A percentile compares a stretch with the other conserved stretches of the same genome.
Conservation (phyloP, 2,797 vertebrate genomes). For the Diceros bicornis region DNA sequence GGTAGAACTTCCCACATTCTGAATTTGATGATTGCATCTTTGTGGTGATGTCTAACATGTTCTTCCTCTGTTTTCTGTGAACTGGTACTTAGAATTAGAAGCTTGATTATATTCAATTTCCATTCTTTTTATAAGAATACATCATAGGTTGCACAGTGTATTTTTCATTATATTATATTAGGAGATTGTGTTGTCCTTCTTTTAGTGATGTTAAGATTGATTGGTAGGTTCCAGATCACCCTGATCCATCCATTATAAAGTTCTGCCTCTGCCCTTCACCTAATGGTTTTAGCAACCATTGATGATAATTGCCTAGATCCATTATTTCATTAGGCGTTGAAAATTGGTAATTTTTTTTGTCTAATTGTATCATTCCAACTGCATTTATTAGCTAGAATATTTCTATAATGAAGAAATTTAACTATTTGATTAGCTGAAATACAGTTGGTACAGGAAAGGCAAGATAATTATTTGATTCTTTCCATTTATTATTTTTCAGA, state of each 20-base stretch:
- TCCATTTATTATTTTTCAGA: constrained; percentile 57
- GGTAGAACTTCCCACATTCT: constrained; percentile 1
- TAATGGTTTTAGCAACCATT: background rate
- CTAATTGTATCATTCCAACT: background rate
- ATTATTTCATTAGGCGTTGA: constrained; percentile 52
- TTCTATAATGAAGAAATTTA: background rate
- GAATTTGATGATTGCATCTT: constrained; percentile 36
- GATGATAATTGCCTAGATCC: background rate
- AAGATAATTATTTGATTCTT: constrained; percentile 44
- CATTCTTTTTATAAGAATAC: constrained; percentile 13
- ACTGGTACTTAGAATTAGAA: background rate
- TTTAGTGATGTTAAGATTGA: background rate
- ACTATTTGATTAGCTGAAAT: constrained; percentile 15
- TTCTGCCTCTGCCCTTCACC: background rate
- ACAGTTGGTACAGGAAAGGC: background rate
- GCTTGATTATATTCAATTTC: background rate
- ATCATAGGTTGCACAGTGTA: background rate
- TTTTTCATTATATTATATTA: constrained; percentile 22
- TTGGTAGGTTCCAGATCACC: background rate
- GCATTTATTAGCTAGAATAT: background rate
- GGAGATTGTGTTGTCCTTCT: background rate
- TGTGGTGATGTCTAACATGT: background rate
- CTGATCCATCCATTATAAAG: background rate
- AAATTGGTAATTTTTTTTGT: background rate
- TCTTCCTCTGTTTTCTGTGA: constrained; percentile 29